Evolutionary conservation across 2,113 vertebrate genomes (phyloP).

Genomic region (Pituophis catenifer): DNA sequence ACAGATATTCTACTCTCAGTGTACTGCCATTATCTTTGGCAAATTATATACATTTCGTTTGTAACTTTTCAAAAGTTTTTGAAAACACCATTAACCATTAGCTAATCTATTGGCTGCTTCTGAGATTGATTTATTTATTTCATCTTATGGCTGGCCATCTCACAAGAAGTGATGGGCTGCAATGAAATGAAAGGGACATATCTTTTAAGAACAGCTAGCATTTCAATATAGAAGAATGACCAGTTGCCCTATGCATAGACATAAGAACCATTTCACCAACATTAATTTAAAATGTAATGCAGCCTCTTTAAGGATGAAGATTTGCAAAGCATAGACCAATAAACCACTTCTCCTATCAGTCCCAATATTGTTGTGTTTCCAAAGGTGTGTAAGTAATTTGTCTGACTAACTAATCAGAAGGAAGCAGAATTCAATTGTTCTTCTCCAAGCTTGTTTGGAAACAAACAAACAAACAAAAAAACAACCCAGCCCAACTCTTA

Average conservation of each 20-base stretch:
- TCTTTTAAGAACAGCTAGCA: background rate
- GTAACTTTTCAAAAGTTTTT: background rate
- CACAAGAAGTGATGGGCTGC: background rate
- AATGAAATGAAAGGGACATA: background rate
- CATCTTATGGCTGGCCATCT: background rate
- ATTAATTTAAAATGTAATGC: background rate
- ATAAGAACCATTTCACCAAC: background rate
- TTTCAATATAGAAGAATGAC: background rate
- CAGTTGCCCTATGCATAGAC: background rate
- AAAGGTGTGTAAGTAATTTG: background rate
- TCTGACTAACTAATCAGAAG: background rate
- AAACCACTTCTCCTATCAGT: background rate
- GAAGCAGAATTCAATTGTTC: background rate
- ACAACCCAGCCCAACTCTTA: background rate
- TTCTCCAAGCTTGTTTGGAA: background rate
- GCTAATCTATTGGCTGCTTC: background rate
- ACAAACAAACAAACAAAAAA: background rate
- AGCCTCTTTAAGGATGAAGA: background rate
- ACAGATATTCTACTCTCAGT: background rate
- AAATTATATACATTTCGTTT: background rate
- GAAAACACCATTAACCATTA: background rate
- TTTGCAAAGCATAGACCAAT: background rate
- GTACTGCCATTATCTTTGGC: background rate
- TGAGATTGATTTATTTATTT: background rate
- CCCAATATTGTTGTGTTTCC: background rate